Base-by-base conservation (phyloP, 2,797 vertebrate species). In the Chiroxiphia lanceolata region DNA sequence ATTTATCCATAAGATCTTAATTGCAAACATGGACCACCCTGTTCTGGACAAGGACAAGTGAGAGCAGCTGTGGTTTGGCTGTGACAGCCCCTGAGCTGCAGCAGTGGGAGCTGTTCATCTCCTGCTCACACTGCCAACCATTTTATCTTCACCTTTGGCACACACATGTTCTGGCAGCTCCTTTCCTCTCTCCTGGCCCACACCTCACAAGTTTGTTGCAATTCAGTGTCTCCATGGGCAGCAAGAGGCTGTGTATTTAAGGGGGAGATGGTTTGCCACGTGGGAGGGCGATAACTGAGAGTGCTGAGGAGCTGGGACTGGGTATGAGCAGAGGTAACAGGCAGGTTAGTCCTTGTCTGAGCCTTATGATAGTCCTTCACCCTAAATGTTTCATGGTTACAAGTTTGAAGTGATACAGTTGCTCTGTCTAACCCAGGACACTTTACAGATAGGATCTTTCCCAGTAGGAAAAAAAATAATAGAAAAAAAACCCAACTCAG, bases 391-490 rank as follows among this genome's bases (percentile, higher is more conserved):
- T 51, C 33, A 33, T 36, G n/a, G 23, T 82, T 90, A 1, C 54
- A 78, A 4, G 26, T 92, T 61, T 11, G 3, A 67, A 80, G 38
- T 10, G 33, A 34, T 54, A 19, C 7, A 14, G 15, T 86, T 61
- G 11, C 34, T 95, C 42, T 80, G 4, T 45, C 12, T 85, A 85
- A 83, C 65, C 54, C 64, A 70, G 79, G 64, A n/a, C 19, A 20
- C 22, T 76, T 93, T 83, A 54, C 74, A 90, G 90, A 50, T 69
- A 78, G 83, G 14, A 63, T 82, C 75, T 72, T 92, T 96, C 70
- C 83, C 71, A 70, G 11, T 6, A 87, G 90, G 7, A 50, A 75
- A 72, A 83, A 27, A 38, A 25, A 51, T 31, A 63, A 40, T 26
- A 31, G 31, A 26, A 21, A 38, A 36, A 48, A 47, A 34, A 44